These are phyloP conservation scores for Apostichopus japonicus DNA, from an alignment of 35 echinoderm and acorn worm species.

Conservation along the genomic window DNA sequence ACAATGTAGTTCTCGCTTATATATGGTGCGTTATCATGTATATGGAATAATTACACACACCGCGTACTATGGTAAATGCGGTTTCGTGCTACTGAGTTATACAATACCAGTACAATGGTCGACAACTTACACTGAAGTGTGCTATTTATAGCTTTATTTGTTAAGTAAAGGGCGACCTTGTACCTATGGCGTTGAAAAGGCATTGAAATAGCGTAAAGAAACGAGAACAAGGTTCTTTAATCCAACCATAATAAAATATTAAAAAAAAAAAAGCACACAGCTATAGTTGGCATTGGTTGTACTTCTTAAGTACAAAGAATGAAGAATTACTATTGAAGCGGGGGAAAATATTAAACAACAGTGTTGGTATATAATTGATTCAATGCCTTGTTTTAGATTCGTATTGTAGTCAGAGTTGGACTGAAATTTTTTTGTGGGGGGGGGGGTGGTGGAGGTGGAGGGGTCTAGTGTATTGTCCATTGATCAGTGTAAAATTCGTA, in stretches of 20 bases:
- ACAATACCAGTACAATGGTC: slow-evolving; percentile 16
- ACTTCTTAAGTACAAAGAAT: too few species aligned
- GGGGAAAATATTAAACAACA: too few species aligned
- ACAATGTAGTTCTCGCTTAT: background rate
- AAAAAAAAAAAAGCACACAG: too few species aligned
- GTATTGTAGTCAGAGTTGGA: too few species aligned
- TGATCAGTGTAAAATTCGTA: too few species aligned
- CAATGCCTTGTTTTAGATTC: too few species aligned
- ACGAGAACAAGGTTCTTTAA: background rate
- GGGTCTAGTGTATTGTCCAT: too few species aligned
- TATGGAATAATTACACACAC: background rate
- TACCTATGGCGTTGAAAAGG: slow-evolving; percentile 23
- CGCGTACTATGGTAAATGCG: background rate
- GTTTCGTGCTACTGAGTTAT: background rate
- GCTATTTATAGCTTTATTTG: slow-evolving; percentile 29
- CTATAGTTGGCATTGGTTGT: too few species aligned
- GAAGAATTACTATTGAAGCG: too few species aligned
- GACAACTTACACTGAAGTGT: background rate
- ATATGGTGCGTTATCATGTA: background rate
- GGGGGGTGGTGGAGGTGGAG: too few species aligned
- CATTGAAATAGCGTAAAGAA: background rate
- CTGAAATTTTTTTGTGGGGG: too few species aligned
- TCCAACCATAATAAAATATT: background rate
- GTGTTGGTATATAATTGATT: too few species aligned
- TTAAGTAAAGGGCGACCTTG: slow-evolving; percentile 30